phyloP scores from a whole-genome alignment of 2,888 invertebrate genomes.

The Hedya salicella region DNA sequence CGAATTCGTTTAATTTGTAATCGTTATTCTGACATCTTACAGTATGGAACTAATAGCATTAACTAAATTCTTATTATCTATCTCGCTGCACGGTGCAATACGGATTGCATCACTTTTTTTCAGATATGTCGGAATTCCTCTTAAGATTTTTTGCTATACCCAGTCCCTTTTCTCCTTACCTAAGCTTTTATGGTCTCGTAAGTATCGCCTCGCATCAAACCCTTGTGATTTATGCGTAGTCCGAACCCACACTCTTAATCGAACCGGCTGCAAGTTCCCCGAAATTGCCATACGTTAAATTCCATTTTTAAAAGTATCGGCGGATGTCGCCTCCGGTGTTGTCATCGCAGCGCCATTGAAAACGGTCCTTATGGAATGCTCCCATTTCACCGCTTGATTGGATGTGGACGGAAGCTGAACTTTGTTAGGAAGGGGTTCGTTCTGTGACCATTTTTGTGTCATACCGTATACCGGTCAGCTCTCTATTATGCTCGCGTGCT shows the following conservation, averaged over 20 bases:
- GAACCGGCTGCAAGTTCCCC: constrained; percentile 61
- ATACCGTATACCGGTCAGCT: constrained; percentile 62
- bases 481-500: constrained; percentile 70
- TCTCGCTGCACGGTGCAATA: background rate
- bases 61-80: background rate
- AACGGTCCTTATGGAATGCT: constrained; percentile 65
- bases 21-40: background rate
- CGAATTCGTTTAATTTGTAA: too few species aligned
- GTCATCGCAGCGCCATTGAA: constrained; percentile 69
- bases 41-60: background rate
- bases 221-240: constrained; percentile 73
- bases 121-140: constrained; percentile 56
- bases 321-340: constrained; percentile 81
- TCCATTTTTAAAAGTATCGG: constrained; percentile 74
- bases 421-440: constrained; percentile 71
- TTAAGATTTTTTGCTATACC: constrained; percentile 61
- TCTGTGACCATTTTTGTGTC: constrained; percentile 70
- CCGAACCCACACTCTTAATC: constrained; percentile 65
- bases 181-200: constrained; percentile 58
- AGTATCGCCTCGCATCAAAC: constrained; percentile 52
- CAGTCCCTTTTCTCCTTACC: constrained; percentile 61
- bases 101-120: constrained; percentile 28
- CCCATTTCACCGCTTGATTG: constrained; percentile 71
- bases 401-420: constrained; percentile 72
- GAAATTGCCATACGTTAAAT: constrained; percentile 73